Conservation (phyloP, 2,888 invertebrate species). For the Cantharis rustica region DNA sequence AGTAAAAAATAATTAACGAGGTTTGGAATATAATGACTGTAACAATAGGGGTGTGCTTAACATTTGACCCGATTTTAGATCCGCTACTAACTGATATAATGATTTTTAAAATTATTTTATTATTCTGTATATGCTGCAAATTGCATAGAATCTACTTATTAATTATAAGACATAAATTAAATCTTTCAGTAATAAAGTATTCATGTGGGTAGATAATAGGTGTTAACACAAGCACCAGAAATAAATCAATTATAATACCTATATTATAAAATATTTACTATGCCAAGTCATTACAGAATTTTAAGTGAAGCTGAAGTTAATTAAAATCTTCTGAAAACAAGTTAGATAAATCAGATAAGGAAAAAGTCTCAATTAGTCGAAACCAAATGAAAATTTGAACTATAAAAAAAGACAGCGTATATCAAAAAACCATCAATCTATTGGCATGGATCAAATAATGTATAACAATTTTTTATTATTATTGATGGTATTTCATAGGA, state of each 20-base stretch:
- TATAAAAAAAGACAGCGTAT: background rate
- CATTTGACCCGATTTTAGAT: background rate
- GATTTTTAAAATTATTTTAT: background rate
- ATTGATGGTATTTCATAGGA: background rate
- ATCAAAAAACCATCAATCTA: background rate
- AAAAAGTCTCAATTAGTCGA: background rate
- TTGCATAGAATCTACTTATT: background rate
- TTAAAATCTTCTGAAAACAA: background rate
- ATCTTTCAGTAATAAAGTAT: background rate
- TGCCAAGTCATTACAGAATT: background rate
- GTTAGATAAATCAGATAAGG: background rate
- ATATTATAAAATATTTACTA: background rate
- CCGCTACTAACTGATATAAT: background rate
- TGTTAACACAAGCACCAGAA: background rate
- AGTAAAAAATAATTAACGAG: too few relatives aligned
- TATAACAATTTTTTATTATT: background rate
- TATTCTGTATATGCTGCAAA: background rate
- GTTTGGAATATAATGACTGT: background rate
- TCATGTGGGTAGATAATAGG: background rate
- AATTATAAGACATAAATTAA: background rate
- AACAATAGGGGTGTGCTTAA: background rate
- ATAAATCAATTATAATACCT: background rate
- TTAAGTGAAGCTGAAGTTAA: background rate
- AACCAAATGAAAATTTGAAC: background rate
- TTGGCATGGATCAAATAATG: background rate